Percentiles rank a stretch among this genome's conserved stretches.
These are phyloP conservation scores for Caloenas nicobarica DNA, from an alignment of 2,113 vertebrate genomes.

Conservation along the genomic window DNA sequence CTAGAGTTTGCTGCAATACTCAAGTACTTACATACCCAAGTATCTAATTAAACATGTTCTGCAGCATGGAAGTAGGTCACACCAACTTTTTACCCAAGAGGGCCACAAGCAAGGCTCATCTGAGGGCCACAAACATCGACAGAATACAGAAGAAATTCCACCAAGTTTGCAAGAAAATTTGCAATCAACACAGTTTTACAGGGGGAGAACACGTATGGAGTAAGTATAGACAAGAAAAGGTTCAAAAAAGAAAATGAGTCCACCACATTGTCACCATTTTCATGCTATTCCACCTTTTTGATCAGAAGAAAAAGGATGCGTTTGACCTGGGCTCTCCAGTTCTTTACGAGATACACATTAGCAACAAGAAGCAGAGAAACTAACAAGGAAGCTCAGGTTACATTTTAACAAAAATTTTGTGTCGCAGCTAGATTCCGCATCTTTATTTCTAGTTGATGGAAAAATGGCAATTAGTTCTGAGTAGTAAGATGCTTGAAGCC, in stretches of 20 bases:
- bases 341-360: not conserved
- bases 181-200: not conserved
- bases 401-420: not conserved
- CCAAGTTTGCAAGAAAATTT: not conserved
- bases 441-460: not conserved
- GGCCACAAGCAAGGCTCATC: not conserved
- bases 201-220: accelerated
- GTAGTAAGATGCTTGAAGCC: not conserved
- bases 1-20: not conserved
- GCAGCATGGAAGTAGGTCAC: not conserved
- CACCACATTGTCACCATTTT: not conserved
- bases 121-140: not conserved
- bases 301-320: not conserved
- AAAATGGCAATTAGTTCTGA: not conserved
- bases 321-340: not conserved
- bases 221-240: not conserved
- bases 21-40: not conserved
- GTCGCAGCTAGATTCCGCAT: not conserved
- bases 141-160: not conserved
- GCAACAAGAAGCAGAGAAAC: not conserved
- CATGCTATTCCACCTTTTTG: not conserved
- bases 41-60: not conserved
- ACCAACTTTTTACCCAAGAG: not conserved
- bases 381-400: not conserved
- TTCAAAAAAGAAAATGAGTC: not conserved